These are phyloP conservation scores for Calidris pygmaea DNA, from an alignment of 2,113 vertebrate species.

Conservation along the genomic window DNA sequence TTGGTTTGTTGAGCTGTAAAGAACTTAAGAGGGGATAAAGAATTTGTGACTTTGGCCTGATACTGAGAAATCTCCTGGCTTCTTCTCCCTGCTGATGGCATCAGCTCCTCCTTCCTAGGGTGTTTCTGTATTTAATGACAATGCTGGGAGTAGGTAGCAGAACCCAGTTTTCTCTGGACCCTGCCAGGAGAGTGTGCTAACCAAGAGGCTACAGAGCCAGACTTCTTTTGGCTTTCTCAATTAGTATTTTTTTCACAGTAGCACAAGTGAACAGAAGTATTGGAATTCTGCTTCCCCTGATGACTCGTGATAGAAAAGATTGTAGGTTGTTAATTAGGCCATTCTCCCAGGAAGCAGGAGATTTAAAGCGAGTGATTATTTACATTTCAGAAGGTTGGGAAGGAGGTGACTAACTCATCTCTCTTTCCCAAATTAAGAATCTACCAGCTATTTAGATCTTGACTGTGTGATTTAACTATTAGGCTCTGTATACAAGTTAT, in stretches of 20 bases:
- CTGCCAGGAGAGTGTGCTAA: not conserved
- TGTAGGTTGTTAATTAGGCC: not conserved
- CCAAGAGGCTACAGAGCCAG: not conserved
- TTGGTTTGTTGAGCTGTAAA: not conserved
- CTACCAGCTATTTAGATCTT: not conserved
- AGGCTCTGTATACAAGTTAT: not conserved
- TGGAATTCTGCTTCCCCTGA: not conserved
- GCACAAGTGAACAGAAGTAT: not conserved
- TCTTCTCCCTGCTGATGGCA: not conserved
- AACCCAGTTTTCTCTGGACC: not conserved
- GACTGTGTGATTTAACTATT: not conserved
- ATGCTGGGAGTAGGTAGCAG: not conserved
- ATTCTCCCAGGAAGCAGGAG: not conserved
- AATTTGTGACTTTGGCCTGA: not conserved
- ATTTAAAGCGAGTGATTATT: not conserved
- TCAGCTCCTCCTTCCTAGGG: not conserved
- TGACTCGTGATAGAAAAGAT: not conserved
- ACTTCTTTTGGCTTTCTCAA: not conserved
- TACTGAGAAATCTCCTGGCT: not conserved
- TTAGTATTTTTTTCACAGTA: not conserved
- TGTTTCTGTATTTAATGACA: not conserved
- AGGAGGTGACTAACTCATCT: not conserved
- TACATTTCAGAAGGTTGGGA: not conserved
- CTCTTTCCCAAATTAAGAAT: not conserved
- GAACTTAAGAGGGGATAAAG: not conserved